Base-by-base conservation (phyloP, 2,797 vertebrate genomes). In the Epinephelus awoara region DNA sequence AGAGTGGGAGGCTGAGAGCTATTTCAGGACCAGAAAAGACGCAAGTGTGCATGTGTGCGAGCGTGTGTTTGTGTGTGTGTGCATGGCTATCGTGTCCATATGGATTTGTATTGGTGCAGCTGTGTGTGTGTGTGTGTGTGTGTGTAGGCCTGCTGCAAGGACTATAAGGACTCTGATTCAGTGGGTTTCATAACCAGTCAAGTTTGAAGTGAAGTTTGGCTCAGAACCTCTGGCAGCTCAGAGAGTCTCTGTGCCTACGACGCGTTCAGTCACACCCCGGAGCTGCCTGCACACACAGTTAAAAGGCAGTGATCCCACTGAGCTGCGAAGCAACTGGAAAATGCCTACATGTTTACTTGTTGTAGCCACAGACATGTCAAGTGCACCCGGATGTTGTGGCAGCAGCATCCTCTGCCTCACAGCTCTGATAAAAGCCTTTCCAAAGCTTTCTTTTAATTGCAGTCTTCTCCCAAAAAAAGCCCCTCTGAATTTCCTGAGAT, bases 1-100 rank as follows among this genome's bases (percentile, higher is more conserved):
- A 80, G 91, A 92, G 93, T 94, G 88, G 91, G 92, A 90, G 91
- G 87, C 79, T 85, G 87, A 62, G 80, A 91, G 89, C 92, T 94
- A 89, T 94, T 93, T 92, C 89, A 89, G 88, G 92, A 90, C 75
- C 80, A 88, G 86, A 78, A 85, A 90, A 91, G 88, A 89, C 73
- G 70, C 40, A 75, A 72, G 80, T 87, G 74, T 86, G 80, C 58
- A 19, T 83, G 82, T 59, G 77, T 76, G 71, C 55, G 64, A 18
- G 54, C 27, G 52, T 58, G 63, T 72, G 65, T 67, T 52, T 80
- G 65, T 61, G 74, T 67, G 62, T 72, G 62, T 71, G 86, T 58
- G 76, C 63, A 64, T 72, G 72, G 77, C 77, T 79, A 68, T 75
- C 65, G 63, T 77, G 67, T 76, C 79, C 85, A 78, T 91, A 91